Conservation (phyloP, 30 jellyfish, hydroid and myxozoan species). For the Turritopsis dohrnii region DNA sequence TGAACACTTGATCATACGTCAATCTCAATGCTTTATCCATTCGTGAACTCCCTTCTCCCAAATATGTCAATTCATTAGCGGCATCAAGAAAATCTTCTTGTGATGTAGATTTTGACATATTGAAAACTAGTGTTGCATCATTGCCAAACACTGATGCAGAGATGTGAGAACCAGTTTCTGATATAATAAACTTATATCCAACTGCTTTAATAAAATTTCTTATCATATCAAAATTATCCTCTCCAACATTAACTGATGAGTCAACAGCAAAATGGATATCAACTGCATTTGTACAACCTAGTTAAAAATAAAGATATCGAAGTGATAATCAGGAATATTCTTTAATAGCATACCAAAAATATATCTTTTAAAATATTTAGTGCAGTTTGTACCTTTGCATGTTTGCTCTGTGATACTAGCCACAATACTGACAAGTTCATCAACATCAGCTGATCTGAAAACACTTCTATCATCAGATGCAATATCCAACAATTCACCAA, state of each 20-base stretch:
- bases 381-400: slow-evolving; percentile 77
- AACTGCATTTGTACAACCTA: slow-evolving; percentile 84
- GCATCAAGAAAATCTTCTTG: slow-evolving; percentile 42
- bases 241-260: slow-evolving; percentile 60
- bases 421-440: slow-evolving; percentile 73
- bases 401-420: slow-evolving; percentile 81
- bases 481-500: slow-evolving; percentile 91
- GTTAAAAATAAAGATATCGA: not conserved
- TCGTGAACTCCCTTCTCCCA: slow-evolving; percentile 37
- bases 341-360: not conserved
- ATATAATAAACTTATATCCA: slow-evolving; percentile 71
- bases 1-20: slow-evolving; percentile 64
- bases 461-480: slow-evolving; percentile 99
- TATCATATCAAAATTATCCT: slow-evolving; percentile 49
- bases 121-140: slow-evolving; percentile 58
- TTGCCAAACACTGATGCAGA: slow-evolving; percentile 89
- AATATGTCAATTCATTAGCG: slow-evolving; percentile 58
- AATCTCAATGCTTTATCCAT: slow-evolving; percentile 69
- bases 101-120: slow-evolving; percentile 57
- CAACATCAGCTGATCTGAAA: slow-evolving; percentile 79
- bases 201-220: slow-evolving; percentile 56
- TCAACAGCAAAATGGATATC: slow-evolving; percentile 95
- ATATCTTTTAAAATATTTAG: not conserved
- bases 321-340: not conserved
- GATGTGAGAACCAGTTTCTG: slow-evolving; percentile 77